Evolutionary conservation across 2,888 invertebrate genomes (phyloP).

Genomic region (Augochlorella aurata): DNA sequence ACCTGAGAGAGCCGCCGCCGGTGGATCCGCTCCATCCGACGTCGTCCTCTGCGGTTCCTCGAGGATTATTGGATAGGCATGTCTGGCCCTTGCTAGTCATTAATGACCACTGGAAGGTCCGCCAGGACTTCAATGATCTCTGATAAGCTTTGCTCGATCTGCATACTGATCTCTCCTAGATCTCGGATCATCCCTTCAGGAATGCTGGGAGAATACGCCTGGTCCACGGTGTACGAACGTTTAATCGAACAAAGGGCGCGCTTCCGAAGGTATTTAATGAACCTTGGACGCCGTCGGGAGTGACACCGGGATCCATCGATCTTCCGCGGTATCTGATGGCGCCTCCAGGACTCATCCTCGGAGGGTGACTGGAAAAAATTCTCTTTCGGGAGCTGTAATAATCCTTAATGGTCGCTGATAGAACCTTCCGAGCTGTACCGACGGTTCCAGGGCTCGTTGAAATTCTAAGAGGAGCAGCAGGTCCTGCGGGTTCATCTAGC

Average conservation of each 20-base stretch:
- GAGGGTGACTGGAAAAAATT: background rate
- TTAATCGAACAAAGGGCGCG: background rate
- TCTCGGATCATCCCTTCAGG: background rate
- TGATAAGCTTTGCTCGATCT: background rate
- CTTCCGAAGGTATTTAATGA: background rate
- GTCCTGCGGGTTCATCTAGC: background rate
- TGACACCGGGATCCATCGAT: background rate
- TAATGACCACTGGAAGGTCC: conserved; percentile 1
- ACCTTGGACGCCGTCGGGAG: background rate
- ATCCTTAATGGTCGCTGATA: background rate
- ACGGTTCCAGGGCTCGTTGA: background rate
- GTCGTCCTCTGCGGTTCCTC: background rate
- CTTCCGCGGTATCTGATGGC: background rate
- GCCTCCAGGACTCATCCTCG: too few species aligned
- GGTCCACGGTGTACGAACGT: background rate
- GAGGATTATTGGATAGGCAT: conserved; percentile 1
- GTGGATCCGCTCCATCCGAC: background rate
- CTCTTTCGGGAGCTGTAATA: background rate
- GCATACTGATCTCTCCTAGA: background rate
- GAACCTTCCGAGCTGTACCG: background rate
- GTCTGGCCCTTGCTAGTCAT: background rate
- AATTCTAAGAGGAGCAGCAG: background rate
- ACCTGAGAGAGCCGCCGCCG: background rate
- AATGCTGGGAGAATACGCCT: background rate
- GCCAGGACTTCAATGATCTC: background rate